These are phyloP conservation scores for Conus canariensis DNA, from an alignment of 2,888 invertebrate genomes.

Conservation along the genomic window DNA sequence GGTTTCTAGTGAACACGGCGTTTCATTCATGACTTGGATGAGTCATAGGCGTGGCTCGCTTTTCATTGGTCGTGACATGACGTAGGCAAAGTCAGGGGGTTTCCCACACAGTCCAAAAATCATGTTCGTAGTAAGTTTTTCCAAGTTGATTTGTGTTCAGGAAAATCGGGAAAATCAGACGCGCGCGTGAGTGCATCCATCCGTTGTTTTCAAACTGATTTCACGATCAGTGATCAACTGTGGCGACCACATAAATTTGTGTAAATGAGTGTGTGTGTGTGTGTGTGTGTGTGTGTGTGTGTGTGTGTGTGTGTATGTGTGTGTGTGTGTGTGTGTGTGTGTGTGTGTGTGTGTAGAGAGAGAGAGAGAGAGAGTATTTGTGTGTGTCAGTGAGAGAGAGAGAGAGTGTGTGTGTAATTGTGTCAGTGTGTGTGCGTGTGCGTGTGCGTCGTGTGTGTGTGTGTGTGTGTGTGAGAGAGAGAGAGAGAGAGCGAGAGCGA, in stretches of 20 bases:
- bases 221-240: too few relatives aligned
- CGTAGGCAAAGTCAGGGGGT: conserved; percentile 38
- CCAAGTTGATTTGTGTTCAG: too few relatives aligned
- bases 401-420: background rate
- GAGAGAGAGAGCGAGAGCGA: background rate
- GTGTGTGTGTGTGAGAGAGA: background rate
- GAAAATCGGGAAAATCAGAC: too few relatives aligned
- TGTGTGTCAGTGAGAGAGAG: background rate
- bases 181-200: too few relatives aligned
- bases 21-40: conserved; percentile 46
- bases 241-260: too few relatives aligned
- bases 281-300: background rate
- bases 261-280: too few relatives aligned
- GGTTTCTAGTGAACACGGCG: background rate
- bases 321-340: too few relatives aligned
- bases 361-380: too few relatives aligned
- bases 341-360: too few relatives aligned
- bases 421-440: conserved; percentile 1
- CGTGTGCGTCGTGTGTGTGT: conserved; percentile 3
- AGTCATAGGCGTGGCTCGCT: background rate
- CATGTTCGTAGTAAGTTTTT: too few relatives aligned
- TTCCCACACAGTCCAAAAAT: background rate
- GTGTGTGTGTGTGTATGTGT: background rate
- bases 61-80: conserved; percentile 35
- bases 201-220: too few relatives aligned